A percentile compares a stretch with the other conserved stretches of the same genome.
Conservation (phyloP, 2,797 vertebrate genomes). For the Enteromius treurensis region DNA sequence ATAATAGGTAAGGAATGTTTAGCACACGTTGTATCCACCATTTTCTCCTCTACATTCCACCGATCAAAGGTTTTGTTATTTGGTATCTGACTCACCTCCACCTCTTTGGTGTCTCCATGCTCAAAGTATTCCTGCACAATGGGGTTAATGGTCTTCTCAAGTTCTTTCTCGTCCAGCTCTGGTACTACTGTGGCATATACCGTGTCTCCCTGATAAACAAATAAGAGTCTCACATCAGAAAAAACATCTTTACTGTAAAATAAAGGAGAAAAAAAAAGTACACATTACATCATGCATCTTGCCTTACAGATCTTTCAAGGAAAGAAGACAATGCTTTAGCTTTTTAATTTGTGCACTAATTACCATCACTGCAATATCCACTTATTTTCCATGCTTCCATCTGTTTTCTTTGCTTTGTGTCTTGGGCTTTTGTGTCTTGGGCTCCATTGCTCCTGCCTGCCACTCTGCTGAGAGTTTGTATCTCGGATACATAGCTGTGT, state of each 20-base stretch:
- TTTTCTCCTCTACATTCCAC: background rate
- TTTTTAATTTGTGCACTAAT: background rate
- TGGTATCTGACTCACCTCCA: conserved; percentile 74
- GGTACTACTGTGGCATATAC: conserved; percentile 86
- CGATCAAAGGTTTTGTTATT: background rate
- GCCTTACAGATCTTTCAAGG: background rate
- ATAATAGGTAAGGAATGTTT: background rate
- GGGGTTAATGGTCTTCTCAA: conserved; percentile 86
- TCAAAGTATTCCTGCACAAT: conserved; percentile 90
- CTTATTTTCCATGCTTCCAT: too few species aligned
- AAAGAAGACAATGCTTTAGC: background rate
- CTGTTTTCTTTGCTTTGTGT: too few species aligned
- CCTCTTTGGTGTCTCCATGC: conserved; percentile 88
- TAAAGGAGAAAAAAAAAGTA: background rate
- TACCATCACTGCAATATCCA: background rate
- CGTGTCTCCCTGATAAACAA: conserved; percentile 80
- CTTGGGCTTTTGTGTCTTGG: too few species aligned
- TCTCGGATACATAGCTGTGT: too few species aligned
- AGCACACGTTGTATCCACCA: background rate
- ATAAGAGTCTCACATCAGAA: conserved; percentile 1
- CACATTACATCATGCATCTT: background rate
- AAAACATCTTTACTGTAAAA: background rate
- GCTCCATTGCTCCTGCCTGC: too few species aligned
- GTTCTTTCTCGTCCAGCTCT: conserved; percentile 82
- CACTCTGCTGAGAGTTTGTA: too few species aligned